Evolutionary conservation across 2,113 vertebrate genomes (phyloP), one percentile per base, ranked within the genome.

Genomic region (Empidonax traillii): DNA sequence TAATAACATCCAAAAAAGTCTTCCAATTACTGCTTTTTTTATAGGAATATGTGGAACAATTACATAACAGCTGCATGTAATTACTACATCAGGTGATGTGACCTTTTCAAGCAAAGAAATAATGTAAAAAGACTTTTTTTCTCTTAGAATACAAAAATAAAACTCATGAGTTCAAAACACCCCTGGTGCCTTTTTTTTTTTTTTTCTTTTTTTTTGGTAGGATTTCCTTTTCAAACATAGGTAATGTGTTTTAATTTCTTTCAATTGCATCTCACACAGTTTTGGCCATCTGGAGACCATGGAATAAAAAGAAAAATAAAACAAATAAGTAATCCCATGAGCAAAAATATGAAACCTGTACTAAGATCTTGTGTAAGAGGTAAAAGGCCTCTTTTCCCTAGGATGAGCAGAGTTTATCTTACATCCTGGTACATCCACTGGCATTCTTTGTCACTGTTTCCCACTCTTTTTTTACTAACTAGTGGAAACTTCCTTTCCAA

Each of bases 1-100:
- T 30, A 84, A 55, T 55, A 67, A 35, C n/a, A 75, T 61, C 16
- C 11, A 88, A 68, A 77, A 85, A 90, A 24, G 9, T 78, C 43
- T 80, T 83, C 37, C 59, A 69, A 11, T 90, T 90, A 30, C 30
- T 39, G 55, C 12, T 49, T 93, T 92, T 85, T n/a, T 74, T 75
- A 44, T 68, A 78, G 65, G 72, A 83, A 72, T 65, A 30, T 19
- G 25, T 30, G 25, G 87, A 93, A 81, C 68, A 90, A 66, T 90
- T 94, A 55, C 28, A 30, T 79, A 90, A 82, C 66, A 90, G 49
- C 77, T 91, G 74, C 44, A 59, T 63, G 86, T 71, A 94, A 92
- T 95, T 93, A 85, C 71, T 89, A 11, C 66, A 63, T 44, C 22
- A 14, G 73, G 63, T 61, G 53, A 88, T 87, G 44, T 79, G 83